A percentile compares a stretch with the other conserved stretches of the same genome.
Conservation (phyloP, 2,888 invertebrate genomes). For the Phania funesta region DNA sequence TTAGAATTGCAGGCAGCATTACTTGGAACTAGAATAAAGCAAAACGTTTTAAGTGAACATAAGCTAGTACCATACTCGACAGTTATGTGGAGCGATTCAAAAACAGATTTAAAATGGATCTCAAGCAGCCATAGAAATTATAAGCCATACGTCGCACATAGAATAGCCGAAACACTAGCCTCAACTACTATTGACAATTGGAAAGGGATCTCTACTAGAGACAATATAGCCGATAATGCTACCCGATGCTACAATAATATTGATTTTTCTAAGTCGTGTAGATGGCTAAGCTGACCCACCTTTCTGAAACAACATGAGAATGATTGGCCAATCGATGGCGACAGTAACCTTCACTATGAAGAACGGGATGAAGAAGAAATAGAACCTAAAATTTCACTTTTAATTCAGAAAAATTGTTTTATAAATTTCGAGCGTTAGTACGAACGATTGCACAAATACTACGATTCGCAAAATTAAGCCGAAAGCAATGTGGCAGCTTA, state of each 20-base stretch:
- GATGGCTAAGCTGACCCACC: no score
- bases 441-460: neutral
- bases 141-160: slow-evolving; percentile 44
- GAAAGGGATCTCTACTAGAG: slow-evolving; percentile 12
- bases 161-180: slow-evolving; percentile 31
- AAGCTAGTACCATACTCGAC: neutral
- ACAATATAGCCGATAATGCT: slow-evolving; percentile 28
- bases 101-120: slow-evolving; percentile 47
- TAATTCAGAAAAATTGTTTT: neutral
- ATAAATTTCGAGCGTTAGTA: slow-evolving; percentile 9
- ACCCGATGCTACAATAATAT: slow-evolving; percentile 11
- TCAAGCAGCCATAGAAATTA: slow-evolving; percentile 31
- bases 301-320: slow-evolving; percentile 13
- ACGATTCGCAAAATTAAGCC: neutral
- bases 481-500: neutral
- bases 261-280: neutral
- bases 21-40: slow-evolving; percentile 29
- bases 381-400: neutral
- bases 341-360: neutral
- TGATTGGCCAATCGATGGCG: slow-evolving; percentile 3
- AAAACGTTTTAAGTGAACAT: slow-evolving; percentile 14
- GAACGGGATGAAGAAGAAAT: slow-evolving; percentile 26
- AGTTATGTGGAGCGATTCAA: slow-evolving; percentile 48
- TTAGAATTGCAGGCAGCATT: slow-evolving; percentile 49
- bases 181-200: slow-evolving; percentile 16